Conservation (phyloP, 2,113 vertebrate genomes). For the Cheirogaleus medius region DNA sequence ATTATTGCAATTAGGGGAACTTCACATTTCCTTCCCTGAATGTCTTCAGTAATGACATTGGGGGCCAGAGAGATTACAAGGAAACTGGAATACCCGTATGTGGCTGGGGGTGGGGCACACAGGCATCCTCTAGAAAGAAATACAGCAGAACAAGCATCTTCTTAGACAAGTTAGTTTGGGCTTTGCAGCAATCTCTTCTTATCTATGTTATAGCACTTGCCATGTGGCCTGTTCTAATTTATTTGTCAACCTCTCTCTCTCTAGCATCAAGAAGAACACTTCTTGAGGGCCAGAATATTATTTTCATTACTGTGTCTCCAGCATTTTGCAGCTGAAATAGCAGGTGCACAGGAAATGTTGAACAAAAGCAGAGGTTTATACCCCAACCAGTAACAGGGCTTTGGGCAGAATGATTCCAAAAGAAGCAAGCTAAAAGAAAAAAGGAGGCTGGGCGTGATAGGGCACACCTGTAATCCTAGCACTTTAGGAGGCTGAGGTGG, state of each 20-base stretch:
- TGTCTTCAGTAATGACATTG: not conserved
- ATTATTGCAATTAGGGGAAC: not conserved
- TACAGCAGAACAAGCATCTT: not conserved
- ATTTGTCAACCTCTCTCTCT: not conserved
- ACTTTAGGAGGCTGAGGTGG: too few species aligned
- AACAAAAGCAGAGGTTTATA: not conserved
- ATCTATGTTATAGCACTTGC: not conserved
- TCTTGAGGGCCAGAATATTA: not conserved
- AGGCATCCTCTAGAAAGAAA: not conserved
- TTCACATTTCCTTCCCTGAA: not conserved
- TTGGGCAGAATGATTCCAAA: not conserved
- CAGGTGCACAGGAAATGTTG: not conserved
- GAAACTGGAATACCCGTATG: fast-evolving
- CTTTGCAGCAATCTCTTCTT: not conserved
- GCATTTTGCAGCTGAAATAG: not conserved
- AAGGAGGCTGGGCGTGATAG: not conserved
- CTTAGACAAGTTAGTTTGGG: not conserved
- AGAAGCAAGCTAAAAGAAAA: not conserved
- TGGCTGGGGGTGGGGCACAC: not conserved
- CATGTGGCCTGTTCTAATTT: not conserved
- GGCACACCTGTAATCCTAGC: too few species aligned
- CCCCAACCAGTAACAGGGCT: not conserved
- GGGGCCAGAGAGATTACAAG: not conserved
- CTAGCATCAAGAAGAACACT: not conserved
- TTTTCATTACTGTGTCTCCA: not conserved